These are phyloP conservation scores for Picathartes gymnocephalus DNA, from an alignment of 2,113 vertebrate species.

Conservation along the genomic window DNA sequence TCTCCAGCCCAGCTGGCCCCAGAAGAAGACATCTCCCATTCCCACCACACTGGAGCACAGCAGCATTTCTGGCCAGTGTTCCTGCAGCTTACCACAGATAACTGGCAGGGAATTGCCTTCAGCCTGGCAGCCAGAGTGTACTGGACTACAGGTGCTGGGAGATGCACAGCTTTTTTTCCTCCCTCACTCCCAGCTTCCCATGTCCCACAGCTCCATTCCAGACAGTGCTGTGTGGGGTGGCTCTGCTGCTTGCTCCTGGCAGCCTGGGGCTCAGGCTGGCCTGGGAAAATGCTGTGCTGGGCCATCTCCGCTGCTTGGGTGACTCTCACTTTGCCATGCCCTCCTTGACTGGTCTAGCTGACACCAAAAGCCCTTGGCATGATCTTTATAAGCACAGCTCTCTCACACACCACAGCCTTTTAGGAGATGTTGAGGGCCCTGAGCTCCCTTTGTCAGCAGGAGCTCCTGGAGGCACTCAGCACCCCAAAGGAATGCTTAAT, in stretches of 20 bases:
- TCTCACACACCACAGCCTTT: neutral
- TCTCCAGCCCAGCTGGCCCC: neutral
- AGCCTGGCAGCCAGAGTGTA: neutral
- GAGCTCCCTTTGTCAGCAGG: neutral
- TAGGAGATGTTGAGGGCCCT: neutral
- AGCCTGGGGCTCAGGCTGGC: neutral
- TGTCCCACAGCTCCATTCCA: neutral
- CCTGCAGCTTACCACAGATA: neutral
- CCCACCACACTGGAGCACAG: neutral
- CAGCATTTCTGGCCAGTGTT: neutral
- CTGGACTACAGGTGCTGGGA: neutral
- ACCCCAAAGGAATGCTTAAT: neutral
- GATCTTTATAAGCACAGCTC: neutral
- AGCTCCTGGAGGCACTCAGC: constrained; percentile 15
- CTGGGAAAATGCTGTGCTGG: neutral
- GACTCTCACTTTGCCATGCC: neutral
- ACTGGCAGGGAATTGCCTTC: neutral
- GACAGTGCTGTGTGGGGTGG: rapidly evolving
- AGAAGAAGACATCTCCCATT: neutral
- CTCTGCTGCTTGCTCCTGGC: neutral
- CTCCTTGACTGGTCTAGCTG: neutral
- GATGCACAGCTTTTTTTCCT: neutral
- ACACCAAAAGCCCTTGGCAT: neutral
- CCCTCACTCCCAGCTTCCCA: neutral
- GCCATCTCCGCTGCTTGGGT: neutral